Conservation (phyloP, 2,113 vertebrate genomes). For the Chitala chitala region DNA sequence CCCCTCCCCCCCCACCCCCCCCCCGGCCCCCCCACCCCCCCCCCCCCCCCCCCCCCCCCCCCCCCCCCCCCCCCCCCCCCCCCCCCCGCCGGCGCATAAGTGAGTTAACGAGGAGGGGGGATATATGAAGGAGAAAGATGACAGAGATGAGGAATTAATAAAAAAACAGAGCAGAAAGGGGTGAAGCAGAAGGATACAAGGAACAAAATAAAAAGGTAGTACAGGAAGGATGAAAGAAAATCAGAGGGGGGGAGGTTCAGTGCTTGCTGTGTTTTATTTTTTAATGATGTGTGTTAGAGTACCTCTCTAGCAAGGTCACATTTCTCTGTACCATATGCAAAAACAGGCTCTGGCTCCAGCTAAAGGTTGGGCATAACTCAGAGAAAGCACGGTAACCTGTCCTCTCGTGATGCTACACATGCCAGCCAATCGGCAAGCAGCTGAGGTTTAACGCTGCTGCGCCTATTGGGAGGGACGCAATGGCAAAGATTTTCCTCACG, state of each 20-base stretch:
- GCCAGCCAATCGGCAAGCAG: slow-evolving; percentile 1
- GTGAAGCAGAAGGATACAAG: slow-evolving; percentile 24
- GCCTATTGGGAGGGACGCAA: neutral
- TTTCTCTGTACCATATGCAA: neutral
- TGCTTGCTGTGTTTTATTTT: neutral
- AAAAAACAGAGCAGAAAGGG: neutral
- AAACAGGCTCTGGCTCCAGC: slow-evolving; percentile 24
- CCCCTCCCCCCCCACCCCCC: too few species aligned
- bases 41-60: too few species aligned
- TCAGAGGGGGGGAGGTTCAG: neutral
- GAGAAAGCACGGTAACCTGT: neutral
- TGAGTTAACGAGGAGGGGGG: neutral
- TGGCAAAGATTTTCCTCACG: neutral
- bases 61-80: too few species aligned
- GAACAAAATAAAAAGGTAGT: slow-evolving; percentile 39
- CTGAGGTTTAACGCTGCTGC: too few species aligned
- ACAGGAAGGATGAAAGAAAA: neutral
- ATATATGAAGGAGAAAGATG: neutral
- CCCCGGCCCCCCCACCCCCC: too few species aligned
- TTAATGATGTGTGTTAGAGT: neutral
- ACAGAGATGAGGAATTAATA: neutral
- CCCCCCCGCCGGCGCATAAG: too few species aligned
- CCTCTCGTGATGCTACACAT: neutral
- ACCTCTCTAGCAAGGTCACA: slow-evolving; percentile 11
- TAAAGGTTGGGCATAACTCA: neutral